These are phyloP conservation scores for Alligator mississippiensis DNA, from an alignment of 2,113 vertebrate genomes.

Conservation along the genomic window DNA sequence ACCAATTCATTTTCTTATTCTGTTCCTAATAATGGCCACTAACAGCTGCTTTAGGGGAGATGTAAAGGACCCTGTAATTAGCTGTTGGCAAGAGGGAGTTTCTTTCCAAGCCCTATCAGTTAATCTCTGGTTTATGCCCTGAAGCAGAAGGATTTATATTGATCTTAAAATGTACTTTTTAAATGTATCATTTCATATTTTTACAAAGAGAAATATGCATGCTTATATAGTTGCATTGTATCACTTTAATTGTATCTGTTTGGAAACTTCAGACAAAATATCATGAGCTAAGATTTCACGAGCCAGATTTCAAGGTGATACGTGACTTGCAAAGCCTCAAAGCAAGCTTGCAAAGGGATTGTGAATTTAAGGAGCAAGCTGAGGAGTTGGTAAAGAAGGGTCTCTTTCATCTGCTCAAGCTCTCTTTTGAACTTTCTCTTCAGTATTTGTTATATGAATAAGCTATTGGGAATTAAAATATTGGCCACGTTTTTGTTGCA, in stretches of 20 bases:
- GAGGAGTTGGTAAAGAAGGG: neutral
- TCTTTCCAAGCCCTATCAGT: neutral
- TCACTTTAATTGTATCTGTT: neutral
- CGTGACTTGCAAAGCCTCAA: neutral
- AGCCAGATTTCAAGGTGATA: neutral
- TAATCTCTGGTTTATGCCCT: neutral
- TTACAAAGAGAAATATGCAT: neutral
- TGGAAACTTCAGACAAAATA: neutral
- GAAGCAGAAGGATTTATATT: neutral
- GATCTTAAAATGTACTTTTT: neutral
- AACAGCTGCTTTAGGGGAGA: neutral
- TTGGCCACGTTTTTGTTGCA: neutral
- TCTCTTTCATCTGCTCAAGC: neutral
- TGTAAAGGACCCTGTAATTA: neutral
- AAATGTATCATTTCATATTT: neutral
- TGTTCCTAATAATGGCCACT: neutral
- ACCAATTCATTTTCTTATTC: neutral
- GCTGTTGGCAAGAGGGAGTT: neutral
- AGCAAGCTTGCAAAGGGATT: neutral
- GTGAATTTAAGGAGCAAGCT: neutral
- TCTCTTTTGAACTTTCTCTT: neutral
- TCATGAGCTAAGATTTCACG: neutral
- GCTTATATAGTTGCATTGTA: neutral
- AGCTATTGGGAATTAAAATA: conserved; percentile 13
- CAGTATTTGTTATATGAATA: neutral